Evolutionary conservation across 30 jellyfish, hydroid and myxozoan species (phyloP).

Genomic region (Aurelia sp.): DNA sequence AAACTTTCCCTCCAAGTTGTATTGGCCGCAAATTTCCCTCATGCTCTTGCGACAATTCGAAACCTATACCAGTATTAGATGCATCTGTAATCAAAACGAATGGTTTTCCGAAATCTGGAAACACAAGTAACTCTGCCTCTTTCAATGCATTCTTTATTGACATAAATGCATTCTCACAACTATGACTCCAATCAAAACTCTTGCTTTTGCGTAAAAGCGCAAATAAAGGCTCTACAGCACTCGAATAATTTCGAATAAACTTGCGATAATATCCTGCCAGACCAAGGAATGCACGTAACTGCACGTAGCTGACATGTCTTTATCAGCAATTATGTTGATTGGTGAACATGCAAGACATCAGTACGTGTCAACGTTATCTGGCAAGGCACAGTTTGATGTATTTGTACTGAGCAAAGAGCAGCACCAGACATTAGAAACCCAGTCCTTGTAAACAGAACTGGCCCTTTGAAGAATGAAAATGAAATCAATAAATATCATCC

Average conservation of each 20-base stretch:
- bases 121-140: neutral
- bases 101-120: slow-evolving; percentile 18
- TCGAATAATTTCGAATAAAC: neutral
- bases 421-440: no score
- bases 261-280: neutral
- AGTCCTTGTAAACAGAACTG: no score
- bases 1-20: neutral
- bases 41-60: neutral
- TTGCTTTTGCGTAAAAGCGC: neutral
- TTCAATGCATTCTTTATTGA: neutral
- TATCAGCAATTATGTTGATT: no score
- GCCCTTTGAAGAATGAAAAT: no score
- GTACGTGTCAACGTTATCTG: no score
- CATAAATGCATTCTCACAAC: slow-evolving; percentile 11
- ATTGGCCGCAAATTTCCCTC: slow-evolving; percentile 4
- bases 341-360: no score
- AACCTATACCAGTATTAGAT: slow-evolving; percentile 4
- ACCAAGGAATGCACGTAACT: slow-evolving; percentile 9
- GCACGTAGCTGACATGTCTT: no score
- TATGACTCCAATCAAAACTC: neutral
- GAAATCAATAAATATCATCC: no score
- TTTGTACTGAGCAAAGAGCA: no score
- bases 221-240: slow-evolving; percentile 7
- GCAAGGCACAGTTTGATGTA: no score
- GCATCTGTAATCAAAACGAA: slow-evolving; percentile 13